A percentile compares a stretch with the other conserved stretches of the same genome.
phyloP scores from a whole-genome alignment of 2,113 vertebrate species.

The Crotalus horridus region DNA sequence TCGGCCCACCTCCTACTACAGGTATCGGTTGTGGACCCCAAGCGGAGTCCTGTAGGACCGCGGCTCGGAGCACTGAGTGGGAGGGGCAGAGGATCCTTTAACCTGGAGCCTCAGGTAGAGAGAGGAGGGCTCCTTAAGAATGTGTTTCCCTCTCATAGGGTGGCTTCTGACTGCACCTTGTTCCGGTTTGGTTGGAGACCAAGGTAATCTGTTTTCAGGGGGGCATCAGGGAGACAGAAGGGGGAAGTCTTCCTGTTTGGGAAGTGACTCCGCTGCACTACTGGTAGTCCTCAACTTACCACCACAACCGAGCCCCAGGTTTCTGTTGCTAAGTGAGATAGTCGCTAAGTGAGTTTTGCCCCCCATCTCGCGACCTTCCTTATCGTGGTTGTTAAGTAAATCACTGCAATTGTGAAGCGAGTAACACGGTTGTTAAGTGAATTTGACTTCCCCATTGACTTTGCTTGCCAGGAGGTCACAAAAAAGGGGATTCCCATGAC shows the following conservation, averaged over 20 bases:
- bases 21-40: conserved; percentile 63
- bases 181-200: neutral
- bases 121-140: neutral
- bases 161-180: neutral
- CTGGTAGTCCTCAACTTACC: neutral
- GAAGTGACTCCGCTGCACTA: neutral
- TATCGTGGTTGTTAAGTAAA: neutral
- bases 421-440: neutral
- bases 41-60: neutral
- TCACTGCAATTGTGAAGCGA: neutral
- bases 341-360: neutral
- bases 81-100: neutral
- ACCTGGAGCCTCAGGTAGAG: neutral
- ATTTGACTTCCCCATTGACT: neutral
- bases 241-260: neutral
- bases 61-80: neutral
- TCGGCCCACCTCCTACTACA: conserved; percentile 92
- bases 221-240: neutral
- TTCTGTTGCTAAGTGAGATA: neutral
- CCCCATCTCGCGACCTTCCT: neutral
- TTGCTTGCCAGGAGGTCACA: neutral
- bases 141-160: neutral
- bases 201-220: neutral
- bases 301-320: too few relatives aligned
- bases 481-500: too few relatives aligned